Base-by-base conservation (phyloP, 2,797 vertebrate species). In the Sebastes matsubarae region DNA sequence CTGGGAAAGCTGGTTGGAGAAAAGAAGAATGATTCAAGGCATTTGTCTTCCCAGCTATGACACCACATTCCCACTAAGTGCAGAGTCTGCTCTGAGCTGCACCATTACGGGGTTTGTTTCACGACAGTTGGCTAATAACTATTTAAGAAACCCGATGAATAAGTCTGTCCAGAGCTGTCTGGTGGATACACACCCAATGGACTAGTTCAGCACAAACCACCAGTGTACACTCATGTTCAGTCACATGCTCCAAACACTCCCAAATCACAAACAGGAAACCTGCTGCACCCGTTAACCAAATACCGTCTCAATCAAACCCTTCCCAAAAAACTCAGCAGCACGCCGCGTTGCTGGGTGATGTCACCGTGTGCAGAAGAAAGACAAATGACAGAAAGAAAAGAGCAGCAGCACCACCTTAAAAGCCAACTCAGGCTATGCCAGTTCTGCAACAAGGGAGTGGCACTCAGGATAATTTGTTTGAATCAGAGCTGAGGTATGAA, bases 231-330 rank as follows among this genome's bases (percentile, higher is more conserved):
- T 72, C 71, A 66, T 78, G 68, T 64, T 82, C 76, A 57, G 64
- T 92, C 86, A 89, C 69, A 92, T 79, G 75, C 67, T 65, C 67
- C 79, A 54, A 87, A 92, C 89, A 89, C 90, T 85, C 89, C 81
- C 77, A 71, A 50, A 84, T 82, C 81, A 80, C 83, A 79, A 84
- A 84, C 81, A 73, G 75, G 73, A 90, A 92, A 75, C 64, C 63
- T 72, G 69, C 84, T 85, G 83, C 90, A 77, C 90, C 91, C 89
- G 79, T 89, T 87, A 88, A 88, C 87, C 83, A 94, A 92, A 93
- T 85, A 91, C 54, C 27, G 13, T 60, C 68, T 58, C 52, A 70
- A 79, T 90, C 72, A 86, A 88, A 82, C 72, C 34, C 25, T 79
- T 73, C 84, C 77, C 42, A 72, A 86, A 77, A 84, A 84, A 71